Evolutionary conservation across 2,888 invertebrate genomes (phyloP).

Genomic region (Ochlodes sylvanus): DNA sequence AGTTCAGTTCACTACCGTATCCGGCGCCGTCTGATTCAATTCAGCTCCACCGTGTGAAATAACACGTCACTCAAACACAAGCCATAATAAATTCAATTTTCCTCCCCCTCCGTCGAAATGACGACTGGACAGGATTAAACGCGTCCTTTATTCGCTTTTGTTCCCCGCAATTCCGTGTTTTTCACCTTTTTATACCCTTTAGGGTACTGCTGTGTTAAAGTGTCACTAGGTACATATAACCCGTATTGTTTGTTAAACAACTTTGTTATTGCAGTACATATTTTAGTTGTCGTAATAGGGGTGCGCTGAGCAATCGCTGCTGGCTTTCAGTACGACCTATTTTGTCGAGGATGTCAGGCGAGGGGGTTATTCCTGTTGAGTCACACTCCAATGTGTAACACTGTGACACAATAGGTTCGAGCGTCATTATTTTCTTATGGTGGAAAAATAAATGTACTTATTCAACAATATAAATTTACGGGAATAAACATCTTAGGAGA

Average conservation of each 20-base stretch:
- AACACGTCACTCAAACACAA: constrained; percentile 84
- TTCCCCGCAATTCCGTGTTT: constrained; percentile 67
- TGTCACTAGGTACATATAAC: not conserved
- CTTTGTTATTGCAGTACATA: not conserved
- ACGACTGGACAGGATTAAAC: constrained; percentile 81
- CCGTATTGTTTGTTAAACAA: constrained; percentile 6
- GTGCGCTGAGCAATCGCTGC: not conserved
- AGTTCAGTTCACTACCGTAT: constrained; percentile 16
- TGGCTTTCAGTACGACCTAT: no score
- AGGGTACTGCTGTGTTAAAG: constrained; percentile 22
- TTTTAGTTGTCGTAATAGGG: not conserved
- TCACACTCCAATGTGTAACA: no score
- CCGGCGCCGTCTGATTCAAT: constrained; percentile 73
- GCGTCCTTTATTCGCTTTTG: constrained; percentile 76
- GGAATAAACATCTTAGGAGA: no score
- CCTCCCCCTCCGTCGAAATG: constrained; percentile 70
- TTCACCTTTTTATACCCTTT: constrained; percentile 56
- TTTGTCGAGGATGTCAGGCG: no score
- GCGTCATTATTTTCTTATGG: no score
- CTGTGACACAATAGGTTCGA: no score
- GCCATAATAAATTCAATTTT: constrained; percentile 85
- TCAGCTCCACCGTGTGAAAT: constrained; percentile 72
- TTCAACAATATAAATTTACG: no score
- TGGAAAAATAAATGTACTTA: no score
- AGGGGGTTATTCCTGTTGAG: no score